Evolutionary conservation across 2,888 invertebrate genomes (phyloP).

Genomic region (Aphodius granarius): DNA sequence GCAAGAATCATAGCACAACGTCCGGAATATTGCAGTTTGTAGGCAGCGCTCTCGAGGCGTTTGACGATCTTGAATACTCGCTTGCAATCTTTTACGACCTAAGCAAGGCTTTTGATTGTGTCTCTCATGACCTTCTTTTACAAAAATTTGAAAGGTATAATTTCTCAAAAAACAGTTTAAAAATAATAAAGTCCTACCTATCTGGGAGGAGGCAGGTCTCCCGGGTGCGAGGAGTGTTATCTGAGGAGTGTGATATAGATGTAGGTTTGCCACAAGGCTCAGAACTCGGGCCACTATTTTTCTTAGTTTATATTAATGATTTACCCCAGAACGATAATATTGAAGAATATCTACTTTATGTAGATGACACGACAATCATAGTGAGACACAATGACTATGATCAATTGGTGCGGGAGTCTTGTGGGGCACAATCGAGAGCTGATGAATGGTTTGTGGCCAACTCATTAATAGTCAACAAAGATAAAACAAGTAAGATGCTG

Average conservation of each 20-base stretch:
- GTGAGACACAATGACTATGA: neutral
- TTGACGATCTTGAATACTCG: neutral
- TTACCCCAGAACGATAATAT: neutral
- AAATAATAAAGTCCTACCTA: neutral
- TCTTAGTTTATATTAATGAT: neutral
- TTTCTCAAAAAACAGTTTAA: neutral
- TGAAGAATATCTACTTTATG: neutral
- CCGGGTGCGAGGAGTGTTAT: neutral
- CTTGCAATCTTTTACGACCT: neutral
- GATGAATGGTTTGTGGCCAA: neutral
- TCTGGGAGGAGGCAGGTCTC: neutral
- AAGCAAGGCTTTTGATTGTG: neutral
- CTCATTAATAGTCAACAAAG: neutral
- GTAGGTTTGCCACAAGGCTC: neutral
- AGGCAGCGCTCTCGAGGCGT: neutral
- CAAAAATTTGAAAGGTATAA: neutral
- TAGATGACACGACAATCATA: neutral
- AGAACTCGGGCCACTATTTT: neutral
- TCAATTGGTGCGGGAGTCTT: neutral
- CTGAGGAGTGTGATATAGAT: neutral
- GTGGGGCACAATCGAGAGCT: neutral
- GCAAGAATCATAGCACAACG: neutral
- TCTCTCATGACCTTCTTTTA: neutral
- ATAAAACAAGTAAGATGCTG: neutral
- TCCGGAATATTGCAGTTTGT: neutral